Evolutionary conservation across 2,888 invertebrate genomes (phyloP), one percentile per base, ranked within the genome.

Genomic region (Drosophila gaucha): DNA sequence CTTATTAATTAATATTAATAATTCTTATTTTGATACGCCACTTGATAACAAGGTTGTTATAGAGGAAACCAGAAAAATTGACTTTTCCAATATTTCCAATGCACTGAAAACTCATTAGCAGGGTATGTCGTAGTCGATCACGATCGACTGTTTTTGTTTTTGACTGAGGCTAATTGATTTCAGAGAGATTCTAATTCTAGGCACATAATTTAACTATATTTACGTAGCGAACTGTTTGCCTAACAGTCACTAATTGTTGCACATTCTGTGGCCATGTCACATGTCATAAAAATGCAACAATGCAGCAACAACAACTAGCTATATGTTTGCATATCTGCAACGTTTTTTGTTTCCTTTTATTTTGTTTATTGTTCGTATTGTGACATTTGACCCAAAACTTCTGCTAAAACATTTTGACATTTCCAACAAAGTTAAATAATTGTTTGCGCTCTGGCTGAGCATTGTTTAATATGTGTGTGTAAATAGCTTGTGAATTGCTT

Each of bases 331-430:
- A 46, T 58, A 62, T 54, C 49, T 57, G 63, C 72, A 67, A 38
- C 47, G 49, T 58, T 54, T 63, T 59, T 43, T 52, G 22, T 36
- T 63, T 6, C 3, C 12, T 6, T 28, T 18, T 16, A 12, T 5
- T 16, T 10, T 28, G 5, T 16, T 16, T 8, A 3, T 26, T 26
- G 39, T 24, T 41, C 24, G 24, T 8, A 28, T 74, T 46, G 43
- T 67, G 86, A 79, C 80, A 76, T 76, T 85, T 66, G 55, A 54
- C 50, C 62, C 43, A 26, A 47, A 67, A 57, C 44, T 66, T 67
- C 54, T 52, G 66, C 20, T 22, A 41, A n/a, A 79, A 80, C 67
- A 79, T 73, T 80, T 85, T 75, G 76, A 78, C 83, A 82, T 68
- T 75, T 73, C 38, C 59, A 65, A 22, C 33, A 31, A 51, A 56